Evolutionary conservation across 2,113 vertebrate species (phyloP), one percentile per base, ranked within the genome.

Genomic region (Eretmochelys imbricata): DNA sequence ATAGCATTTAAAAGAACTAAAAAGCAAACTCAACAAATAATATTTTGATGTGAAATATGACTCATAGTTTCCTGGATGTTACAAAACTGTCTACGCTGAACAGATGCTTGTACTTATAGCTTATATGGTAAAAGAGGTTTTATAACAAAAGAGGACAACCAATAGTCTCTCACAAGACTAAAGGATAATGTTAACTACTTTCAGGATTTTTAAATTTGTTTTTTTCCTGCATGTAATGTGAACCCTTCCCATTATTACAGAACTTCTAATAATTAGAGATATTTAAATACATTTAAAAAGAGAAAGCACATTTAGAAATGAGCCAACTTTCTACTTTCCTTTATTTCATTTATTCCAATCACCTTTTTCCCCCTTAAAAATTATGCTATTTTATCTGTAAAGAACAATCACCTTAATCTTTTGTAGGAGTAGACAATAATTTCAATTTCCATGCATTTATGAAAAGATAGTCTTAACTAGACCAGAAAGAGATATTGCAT

Each of bases 371-470:
- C 89, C 48, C 50, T 8, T 84, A 76, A 59, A 91, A 93, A 87
- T 62, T n/a, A 85, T 0, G 0, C 89, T 88, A 95, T 97, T 96
- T 22, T 96, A 96, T 96, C 93, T 96, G 87, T 95, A 94, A 2
- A 1, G 91, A 94, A 81, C 97, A 98, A 97, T 98, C 96, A 97
- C 85, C 93, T 93, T 97, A 97, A 97, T 98, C 98, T 97, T 96
- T 84, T 25, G 22, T 94, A 79, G 83, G 94, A 86, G 95, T 95
- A 85, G 91, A 93, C 97, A 97, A 97, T 97, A 96, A 97, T 98
- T 98, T 98, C 98, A 97, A 96, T 98, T 98, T 98, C 98, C 96
- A 89, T 96, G 97, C 97, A 96, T 97, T 98, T 98, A 98, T 97
- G 97, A 98, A 97, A 97, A 98, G 96, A 85, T 89, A 87, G 94